A percentile compares a stretch with the other conserved stretches of the same genome.
Evolutionary conservation across 2,797 vertebrate species (phyloP).

Genomic region (Jordanella pulchra): DNA sequence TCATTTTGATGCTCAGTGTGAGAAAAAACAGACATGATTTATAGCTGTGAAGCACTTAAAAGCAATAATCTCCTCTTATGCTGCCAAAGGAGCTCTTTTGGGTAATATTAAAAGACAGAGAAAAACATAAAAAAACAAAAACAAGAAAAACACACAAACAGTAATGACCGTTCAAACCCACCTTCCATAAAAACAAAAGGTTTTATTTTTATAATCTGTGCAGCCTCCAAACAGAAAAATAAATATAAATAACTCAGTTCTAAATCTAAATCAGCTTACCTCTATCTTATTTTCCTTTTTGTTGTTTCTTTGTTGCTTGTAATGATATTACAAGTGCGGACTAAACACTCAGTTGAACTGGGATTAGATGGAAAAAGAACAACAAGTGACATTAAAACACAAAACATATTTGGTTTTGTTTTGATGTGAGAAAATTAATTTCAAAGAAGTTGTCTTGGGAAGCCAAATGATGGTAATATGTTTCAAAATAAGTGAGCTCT

Average conservation of each 20-base stretch:
- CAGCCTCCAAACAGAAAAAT: conserved; percentile 48
- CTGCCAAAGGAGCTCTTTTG: neutral
- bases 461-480: conserved; percentile 30
- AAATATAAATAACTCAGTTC: conserved; percentile 69
- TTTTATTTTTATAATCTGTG: conserved; percentile 67
- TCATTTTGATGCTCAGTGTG: neutral
- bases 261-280: conserved; percentile 81
- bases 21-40: neutral
- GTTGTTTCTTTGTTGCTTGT: conserved; percentile 58
- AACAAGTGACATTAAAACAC: conserved; percentile 17
- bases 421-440: conserved; percentile 24
- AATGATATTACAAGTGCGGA: conserved; percentile 47
- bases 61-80: neutral
- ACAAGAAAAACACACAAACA: conserved; percentile 14
- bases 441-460: conserved; percentile 24
- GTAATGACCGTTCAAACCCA: conserved; percentile 14
- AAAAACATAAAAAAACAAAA: neutral
- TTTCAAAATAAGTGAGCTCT: conserved; percentile 60
- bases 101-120: neutral
- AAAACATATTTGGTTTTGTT: conserved; percentile 49
- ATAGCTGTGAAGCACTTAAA: neutral
- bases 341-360: conserved; percentile 41
- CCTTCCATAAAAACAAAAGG: conserved; percentile 61
- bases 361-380: conserved; percentile 56
- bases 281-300: conserved; percentile 74